Conservation (phyloP, 2,797 vertebrate genomes). For the Xiphorhynchus erythropygius region DNA sequence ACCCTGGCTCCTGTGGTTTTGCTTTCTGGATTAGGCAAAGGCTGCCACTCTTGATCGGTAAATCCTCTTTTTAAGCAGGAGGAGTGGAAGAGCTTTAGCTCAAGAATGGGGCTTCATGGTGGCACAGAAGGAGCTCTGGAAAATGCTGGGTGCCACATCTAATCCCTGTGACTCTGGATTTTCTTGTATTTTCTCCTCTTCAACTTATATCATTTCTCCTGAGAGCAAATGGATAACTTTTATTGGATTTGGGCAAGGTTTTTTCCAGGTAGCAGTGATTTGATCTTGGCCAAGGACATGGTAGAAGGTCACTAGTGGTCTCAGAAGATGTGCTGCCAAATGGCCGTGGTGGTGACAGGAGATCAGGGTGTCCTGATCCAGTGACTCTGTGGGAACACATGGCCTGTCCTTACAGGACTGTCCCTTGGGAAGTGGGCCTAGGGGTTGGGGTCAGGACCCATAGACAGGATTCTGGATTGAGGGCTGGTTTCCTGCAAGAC, state of each 20-base stretch:
- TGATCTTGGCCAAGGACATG: background rate
- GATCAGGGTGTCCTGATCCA: rapidly evolving
- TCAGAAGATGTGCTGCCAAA: background rate
- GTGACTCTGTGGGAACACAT: rapidly evolving
- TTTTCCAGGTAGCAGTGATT: background rate
- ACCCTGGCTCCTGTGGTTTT: background rate
- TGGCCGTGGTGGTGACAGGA: rapidly evolving
- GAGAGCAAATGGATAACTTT: background rate
- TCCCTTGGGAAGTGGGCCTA: background rate
- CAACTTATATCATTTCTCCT: background rate
- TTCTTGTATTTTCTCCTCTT: background rate
- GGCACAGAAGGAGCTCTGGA: background rate
- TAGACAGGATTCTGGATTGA: background rate
- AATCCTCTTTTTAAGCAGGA: background rate
- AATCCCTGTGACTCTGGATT: background rate
- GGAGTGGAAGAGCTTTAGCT: background rate
- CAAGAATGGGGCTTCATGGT: background rate
- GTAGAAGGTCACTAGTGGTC: background rate
- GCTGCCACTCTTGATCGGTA: background rate
- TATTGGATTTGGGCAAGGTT: background rate
- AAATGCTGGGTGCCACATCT: background rate
- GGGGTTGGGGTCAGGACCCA: background rate
- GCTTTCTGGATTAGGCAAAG: background rate
- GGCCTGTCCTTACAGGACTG: rapidly evolving
- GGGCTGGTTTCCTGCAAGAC: background rate